Evolutionary conservation across 2,888 invertebrate species (phyloP), one percentile per base, ranked within the genome.

Genomic region (Apodemia zela): DNA sequence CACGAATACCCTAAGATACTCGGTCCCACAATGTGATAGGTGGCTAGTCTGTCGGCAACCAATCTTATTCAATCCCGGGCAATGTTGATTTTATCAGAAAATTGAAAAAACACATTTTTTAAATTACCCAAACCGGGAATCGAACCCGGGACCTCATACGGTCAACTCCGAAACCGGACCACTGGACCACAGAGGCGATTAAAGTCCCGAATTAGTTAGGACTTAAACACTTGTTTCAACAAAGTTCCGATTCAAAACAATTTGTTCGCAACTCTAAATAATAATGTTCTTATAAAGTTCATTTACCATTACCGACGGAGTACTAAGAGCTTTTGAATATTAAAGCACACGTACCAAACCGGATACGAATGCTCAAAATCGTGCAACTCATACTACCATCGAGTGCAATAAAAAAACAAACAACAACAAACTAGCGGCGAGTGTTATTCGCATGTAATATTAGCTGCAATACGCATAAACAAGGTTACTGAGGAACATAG

Each of bases 401-500:
- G 69, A 71, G 77, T 76, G 77, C 78, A 80, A 77, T 76, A 78
- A 78, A 78, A 79, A 78, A 79, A 66, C 68, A 80, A 73, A 73
- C 70, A 81, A 81, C 79, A 85, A 81, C 80, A 82, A 81, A 79
- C 79, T 29, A 58, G 77, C 77, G 77, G 77, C 71, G 76, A 82
- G 83, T 83, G 83, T 79, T 82, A 85, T 85, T 85, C 84, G 85
- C 84, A 77, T 81, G 76, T 79, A 90, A 89, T 88, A 89, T 89
- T 88, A 89, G 89, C 84, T 81, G 81, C 85, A 85, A 82, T 85
- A 86, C 85, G 87, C 87, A 84, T 84, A 88, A 89, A 89, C 89
- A 88, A 84, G 86, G 87, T 87, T 86, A 84, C 80, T 80, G 79
- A 80, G 82, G 81, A 84, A 82, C 83, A 82, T 80, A 81, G 85